Conservation (phyloP, 92 coral and sea anemone genomes). For the Bergia puertoricense region DNA sequence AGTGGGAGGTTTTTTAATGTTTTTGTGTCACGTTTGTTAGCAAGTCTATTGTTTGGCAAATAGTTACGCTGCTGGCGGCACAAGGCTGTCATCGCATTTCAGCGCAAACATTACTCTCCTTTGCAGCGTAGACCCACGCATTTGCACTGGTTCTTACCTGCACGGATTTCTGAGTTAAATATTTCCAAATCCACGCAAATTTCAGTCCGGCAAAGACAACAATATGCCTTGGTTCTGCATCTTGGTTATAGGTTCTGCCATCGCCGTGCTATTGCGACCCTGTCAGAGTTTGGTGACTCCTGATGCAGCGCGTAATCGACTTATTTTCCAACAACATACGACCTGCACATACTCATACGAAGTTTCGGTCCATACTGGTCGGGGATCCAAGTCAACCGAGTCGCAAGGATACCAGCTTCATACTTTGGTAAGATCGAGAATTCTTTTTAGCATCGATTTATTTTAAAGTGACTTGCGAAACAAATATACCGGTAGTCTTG, state of each 20-base stretch:
- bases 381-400: constrained; percentile 79
- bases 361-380: constrained; percentile 80
- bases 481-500: no score
- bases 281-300: neutral
- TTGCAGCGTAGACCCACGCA: neutral
- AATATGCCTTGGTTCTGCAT: constrained; percentile 41
- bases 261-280: neutral
- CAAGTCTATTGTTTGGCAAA: neutral
- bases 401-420: constrained; percentile 71
- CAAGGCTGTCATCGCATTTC: constrained; percentile 24
- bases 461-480: no score
- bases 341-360: constrained; percentile 83
- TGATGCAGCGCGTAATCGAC: neutral
- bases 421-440: constrained; percentile 53
- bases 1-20: neutral
- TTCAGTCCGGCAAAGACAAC: neutral
- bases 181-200: neutral
- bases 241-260: neutral
- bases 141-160: neutral
- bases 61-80: neutral
- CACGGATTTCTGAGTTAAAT: neutral
- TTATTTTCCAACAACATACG: constrained; percentile 19
- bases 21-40: neutral
- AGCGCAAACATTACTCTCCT: neutral
- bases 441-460: neutral